These are phyloP conservation scores for Scaptomyza graminum DNA, from an alignment of 1,140 invertebrate species.

Conservation along the genomic window DNA sequence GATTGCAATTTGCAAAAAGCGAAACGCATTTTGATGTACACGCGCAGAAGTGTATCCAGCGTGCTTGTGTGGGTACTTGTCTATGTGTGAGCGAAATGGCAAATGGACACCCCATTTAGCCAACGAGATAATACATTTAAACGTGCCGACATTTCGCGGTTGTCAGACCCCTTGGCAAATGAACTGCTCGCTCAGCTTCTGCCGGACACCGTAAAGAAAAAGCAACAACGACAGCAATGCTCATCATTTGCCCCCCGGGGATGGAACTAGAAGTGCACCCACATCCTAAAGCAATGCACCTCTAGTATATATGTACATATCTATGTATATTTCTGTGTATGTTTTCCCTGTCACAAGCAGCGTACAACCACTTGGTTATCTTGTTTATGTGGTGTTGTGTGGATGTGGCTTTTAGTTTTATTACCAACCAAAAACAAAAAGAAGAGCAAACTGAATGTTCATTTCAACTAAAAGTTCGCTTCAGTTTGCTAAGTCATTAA, in stretches of 20 bases:
- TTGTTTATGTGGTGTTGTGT: conserved; percentile 23
- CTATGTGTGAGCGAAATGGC: conserved; percentile 10
- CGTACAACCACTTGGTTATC: conserved; percentile 37
- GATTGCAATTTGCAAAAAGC: conserved; percentile 75
- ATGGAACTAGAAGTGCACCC: neutral
- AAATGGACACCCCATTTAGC: conserved; percentile 27
- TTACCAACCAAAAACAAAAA: conserved; percentile 9
- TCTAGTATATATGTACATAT: conserved; percentile 2
- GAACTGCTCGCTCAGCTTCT: conserved; percentile 7
- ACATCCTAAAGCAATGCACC: neutral
- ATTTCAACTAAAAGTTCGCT: neutral
- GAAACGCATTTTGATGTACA: conserved; percentile 67
- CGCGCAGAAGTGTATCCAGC: conserved; percentile 4
- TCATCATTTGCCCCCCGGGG: neutral
- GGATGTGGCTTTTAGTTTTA: conserved; percentile 31
- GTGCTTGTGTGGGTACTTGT: neutral
- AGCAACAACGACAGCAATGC: conserved; percentile 1
- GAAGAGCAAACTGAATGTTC: conserved; percentile 3
- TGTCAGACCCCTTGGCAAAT: conserved; percentile 15
- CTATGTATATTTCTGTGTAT: conserved; percentile 1
- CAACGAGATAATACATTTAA: conserved; percentile 66
- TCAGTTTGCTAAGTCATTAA: neutral
- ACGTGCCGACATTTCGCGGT: conserved; percentile 58
- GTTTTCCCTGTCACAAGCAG: conserved; percentile 20
- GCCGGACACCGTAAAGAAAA: conserved; percentile 11